A percentile compares a stretch with the other conserved stretches of the same genome.
Evolutionary conservation across 1,140 invertebrate genomes (phyloP).

Genomic region (Atta colombica): DNA sequence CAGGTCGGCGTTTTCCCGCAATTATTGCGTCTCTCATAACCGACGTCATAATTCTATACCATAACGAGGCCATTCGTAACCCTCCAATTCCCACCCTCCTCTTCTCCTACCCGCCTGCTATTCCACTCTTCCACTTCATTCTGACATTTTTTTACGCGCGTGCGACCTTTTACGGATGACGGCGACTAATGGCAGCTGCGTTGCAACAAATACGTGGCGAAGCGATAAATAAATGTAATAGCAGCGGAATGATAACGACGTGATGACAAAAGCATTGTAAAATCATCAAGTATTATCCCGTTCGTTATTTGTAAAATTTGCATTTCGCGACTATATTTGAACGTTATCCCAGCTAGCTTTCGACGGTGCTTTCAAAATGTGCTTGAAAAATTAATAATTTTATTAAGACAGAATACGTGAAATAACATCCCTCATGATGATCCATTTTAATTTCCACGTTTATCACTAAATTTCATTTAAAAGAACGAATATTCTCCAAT

Average conservation of each 20-base stretch:
- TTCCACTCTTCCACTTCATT: constrained; percentile 56
- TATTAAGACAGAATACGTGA: not conserved
- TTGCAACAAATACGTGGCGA: constrained; percentile 44
- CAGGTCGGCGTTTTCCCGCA: constrained; percentile 69
- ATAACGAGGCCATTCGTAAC: constrained; percentile 69
- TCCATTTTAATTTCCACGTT: constrained; percentile 20
- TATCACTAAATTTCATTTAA: constrained; percentile 27
- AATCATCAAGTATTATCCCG: not conserved
- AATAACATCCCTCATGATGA: not conserved
- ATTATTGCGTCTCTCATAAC: constrained; percentile 76
- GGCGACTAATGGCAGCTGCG: constrained; percentile 43
- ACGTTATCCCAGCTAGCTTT: not conserved
- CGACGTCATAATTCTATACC: constrained; percentile 73
- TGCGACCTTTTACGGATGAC: constrained; percentile 47
- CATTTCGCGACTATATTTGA: not conserved
- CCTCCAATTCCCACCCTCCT: constrained; percentile 32
- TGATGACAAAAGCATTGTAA: constrained; percentile 2
- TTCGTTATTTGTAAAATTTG: not conserved
- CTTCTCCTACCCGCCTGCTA: not conserved
- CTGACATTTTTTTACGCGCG: constrained; percentile 56
- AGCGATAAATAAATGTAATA: constrained; percentile 53
- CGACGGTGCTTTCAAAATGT: not conserved
- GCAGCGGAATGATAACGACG: constrained; percentile 28
- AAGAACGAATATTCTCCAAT: constrained; percentile 35
- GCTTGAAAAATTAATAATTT: constrained; percentile 8